Percentiles rank a stretch among this genome's conserved stretches.
Conservation (phyloP, 1,140 invertebrate species). For the Contarinia nasturtii region DNA sequence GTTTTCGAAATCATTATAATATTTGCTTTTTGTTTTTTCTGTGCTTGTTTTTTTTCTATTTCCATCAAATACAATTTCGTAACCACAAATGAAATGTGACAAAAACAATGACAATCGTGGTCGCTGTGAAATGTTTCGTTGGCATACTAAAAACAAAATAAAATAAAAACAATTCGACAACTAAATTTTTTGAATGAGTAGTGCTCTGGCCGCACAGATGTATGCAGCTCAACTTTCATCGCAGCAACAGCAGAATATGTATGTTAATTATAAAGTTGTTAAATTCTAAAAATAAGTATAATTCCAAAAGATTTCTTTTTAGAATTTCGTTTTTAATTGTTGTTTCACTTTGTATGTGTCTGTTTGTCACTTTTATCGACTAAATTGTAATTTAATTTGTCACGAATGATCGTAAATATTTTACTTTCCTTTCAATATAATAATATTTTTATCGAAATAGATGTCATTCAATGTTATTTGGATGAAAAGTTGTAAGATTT, state of each 20-base stretch:
- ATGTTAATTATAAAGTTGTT: constrained; percentile 32
- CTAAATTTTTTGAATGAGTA: constrained; percentile 26
- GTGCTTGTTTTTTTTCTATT: constrained; percentile 3
- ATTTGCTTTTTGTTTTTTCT: not conserved
- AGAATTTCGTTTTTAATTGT: too few relatives aligned
- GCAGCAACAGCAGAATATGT: constrained; percentile 77
- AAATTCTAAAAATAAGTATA: not conserved
- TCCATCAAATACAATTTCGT: constrained; percentile 9
- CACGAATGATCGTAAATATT: too few relatives aligned
- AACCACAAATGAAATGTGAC: not conserved
- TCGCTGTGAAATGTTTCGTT: too few relatives aligned
- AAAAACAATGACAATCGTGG: not conserved
- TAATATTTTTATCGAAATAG: too few relatives aligned
- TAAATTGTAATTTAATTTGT: too few relatives aligned
- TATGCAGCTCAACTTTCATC: constrained; percentile 74
- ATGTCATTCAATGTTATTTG: too few relatives aligned
- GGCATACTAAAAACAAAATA: not conserved
- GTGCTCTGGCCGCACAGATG: constrained; percentile 90
- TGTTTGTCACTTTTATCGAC: too few relatives aligned
- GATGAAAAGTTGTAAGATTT: too few relatives aligned
- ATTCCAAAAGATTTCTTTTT: not conserved
- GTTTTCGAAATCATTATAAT: too few relatives aligned
- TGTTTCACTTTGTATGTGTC: too few relatives aligned
- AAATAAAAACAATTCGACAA: constrained; percentile 3
- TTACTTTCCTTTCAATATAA: too few relatives aligned